Base-by-base conservation (phyloP, 2,113 vertebrate genomes). In the Chionomys nivalis region DNA sequence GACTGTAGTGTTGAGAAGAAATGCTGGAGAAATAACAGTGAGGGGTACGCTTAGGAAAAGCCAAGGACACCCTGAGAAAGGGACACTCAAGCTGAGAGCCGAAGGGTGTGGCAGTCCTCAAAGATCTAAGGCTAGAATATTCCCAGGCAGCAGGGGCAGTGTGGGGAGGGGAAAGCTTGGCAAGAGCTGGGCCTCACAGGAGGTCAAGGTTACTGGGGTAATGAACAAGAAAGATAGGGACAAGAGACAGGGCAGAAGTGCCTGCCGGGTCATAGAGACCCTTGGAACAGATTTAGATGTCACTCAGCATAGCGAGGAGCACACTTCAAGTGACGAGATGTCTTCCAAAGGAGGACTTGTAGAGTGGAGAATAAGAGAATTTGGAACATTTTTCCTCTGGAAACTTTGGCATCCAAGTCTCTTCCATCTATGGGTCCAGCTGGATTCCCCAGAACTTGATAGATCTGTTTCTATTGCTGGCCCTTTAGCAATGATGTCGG, bases 31-130 rank as follows among this genome's bases (percentile, higher is more conserved):
- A 90, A 94, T 63, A 87, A 77, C 17, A 75, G 70, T 1, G 26
- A 94, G 68, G 70, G 86, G 79, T 91, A 87, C 55, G 91, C 89
- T 95, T 91, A 96, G 96, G 87, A 58, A 61, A 94, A 91, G 65
- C 87, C 66, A 73, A 83, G 95, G 96, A 93, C 26, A 28, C 91
- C 90, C 78, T 33, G 93, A 95, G 82, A 89, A 96, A 93, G 91
- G 87, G 90, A 78, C 93, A 83, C 75, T 95, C 82, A 72, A 72
- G 82, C 89, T 81, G 72, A 86, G 73, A 70, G 47, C 68, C 66
- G 12, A 39, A 47, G 95, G 95, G 52, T 39, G 86, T 61, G 61
- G 61, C 0, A 13, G 19, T 44, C 28, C 42, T 63, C 24, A 1
- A n/a, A 24, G 36, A 26, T 39, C 58, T 77, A 82, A 79, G 24